Conservation (phyloP, 2,113 vertebrate genomes). For the Donacobius atricapilla region DNA sequence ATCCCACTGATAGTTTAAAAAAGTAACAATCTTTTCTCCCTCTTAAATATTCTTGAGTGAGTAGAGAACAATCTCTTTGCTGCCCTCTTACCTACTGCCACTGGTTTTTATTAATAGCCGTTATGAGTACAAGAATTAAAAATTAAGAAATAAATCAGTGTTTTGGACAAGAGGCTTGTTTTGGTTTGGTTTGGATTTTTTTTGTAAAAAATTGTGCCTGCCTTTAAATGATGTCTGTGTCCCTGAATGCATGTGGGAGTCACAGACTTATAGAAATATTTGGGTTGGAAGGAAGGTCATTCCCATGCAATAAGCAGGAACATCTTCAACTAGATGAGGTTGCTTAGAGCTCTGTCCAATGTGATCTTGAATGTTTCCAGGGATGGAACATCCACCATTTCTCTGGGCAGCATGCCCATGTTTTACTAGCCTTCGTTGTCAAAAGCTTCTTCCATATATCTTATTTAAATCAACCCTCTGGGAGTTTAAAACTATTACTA, state of each 20-base stretch:
- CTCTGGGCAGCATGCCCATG: not conserved
- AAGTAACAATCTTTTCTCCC: not conserved
- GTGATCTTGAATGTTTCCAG: not conserved
- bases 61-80: not conserved
- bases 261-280: not conserved
- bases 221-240: not conserved
- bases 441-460: not conserved
- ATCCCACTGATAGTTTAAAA: not conserved
- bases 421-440: not conserved
- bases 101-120: not conserved
- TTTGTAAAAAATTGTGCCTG: not conserved
- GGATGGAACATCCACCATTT: not conserved
- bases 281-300: not conserved
- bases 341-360: not conserved
- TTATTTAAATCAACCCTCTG: not conserved
- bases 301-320: not conserved
- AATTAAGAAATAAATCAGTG: not conserved
- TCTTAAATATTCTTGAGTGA: not conserved
- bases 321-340: not conserved
- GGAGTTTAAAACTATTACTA: not conserved
- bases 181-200: not conserved
- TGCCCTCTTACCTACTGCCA: not conserved
- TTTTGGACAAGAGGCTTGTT: not conserved
- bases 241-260: not conserved
- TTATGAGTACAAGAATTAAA: not conserved